Evolutionary conservation across 2,797 vertebrate species (phyloP).

Genomic region (Capromys pilorides): DNA sequence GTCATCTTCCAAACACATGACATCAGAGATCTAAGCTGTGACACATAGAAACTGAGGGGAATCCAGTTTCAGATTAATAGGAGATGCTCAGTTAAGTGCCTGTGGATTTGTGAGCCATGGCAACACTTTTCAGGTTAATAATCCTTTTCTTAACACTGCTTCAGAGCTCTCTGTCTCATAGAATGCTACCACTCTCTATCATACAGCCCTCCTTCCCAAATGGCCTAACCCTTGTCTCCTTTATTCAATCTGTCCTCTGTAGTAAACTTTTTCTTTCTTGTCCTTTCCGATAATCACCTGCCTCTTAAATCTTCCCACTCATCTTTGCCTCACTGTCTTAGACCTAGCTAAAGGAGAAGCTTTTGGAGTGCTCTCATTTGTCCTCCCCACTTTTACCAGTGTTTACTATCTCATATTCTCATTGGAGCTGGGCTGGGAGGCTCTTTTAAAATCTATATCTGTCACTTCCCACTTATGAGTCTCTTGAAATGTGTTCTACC

Average conservation of each 20-base stretch:
- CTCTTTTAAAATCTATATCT: neutral
- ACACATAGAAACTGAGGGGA: neutral
- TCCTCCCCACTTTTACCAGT: neutral
- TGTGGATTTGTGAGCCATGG: neutral
- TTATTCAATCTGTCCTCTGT: neutral
- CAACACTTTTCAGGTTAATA: neutral
- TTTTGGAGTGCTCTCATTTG: neutral
- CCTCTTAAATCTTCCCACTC: neutral
- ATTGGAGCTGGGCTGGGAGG: neutral
- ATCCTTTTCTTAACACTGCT: neutral
- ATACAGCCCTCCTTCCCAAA: neutral
- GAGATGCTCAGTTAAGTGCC: neutral
- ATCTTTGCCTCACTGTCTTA: neutral
- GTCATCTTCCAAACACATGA: neutral
- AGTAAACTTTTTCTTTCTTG: neutral
- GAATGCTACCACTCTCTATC: neutral
- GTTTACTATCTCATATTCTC: neutral
- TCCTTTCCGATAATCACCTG: neutral
- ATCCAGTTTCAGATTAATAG: neutral
- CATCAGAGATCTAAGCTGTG: neutral
- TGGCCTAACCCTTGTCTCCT: neutral
- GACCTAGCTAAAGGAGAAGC: neutral
- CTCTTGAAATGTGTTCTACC: neutral
- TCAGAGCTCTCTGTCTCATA: neutral
- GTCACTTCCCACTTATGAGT: constrained; percentile 2